Evolutionary conservation across 2,797 vertebrate species (phyloP), one percentile per base, ranked within the genome.

Genomic region (Darevskia nairensis): DNA sequence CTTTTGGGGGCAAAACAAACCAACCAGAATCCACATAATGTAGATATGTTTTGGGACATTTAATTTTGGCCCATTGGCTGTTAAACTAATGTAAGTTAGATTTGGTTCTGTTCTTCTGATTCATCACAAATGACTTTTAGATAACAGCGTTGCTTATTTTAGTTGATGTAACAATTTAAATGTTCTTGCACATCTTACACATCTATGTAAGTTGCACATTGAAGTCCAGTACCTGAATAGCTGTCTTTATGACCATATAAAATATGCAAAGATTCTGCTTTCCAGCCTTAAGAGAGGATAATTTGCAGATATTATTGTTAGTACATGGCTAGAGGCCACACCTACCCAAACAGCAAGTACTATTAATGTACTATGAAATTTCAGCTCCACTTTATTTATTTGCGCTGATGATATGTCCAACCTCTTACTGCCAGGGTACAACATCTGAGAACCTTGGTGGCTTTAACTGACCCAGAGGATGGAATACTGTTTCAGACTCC

Each of bases 361-460:
- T 84, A 86, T 85, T 59, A 68, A 83, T 94, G 72, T 89, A 83
- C 83, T 78, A 90, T 27, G 59, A 85, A 85, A 35, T 91, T n/a
- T 41, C 87, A 89, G 87, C 91, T 94, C 72, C 88, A n/a, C 59
- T 61, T 46, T 85, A 74, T 85, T 89, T 68, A 35, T 85, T 86
- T 86, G 84, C 61, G 72, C 61, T 89, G 88, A 89, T 81, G 88
- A 86, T 27, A 69, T 89, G 88, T 89, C 88, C 88, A 77, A 81
- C 84, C 94, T 96, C 81, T 86, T 82, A 88, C 75, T 96, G 94
- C 87, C 94, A 97, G 96, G 91, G 93, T 95, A 88, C 94, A 95
- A 92, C 91, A 95, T 91, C 92, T 95, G 86, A 93, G 91, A 85
- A 88, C 91, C 90, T 93, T 96, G 94, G 94, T 96, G 94, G 94